These are phyloP conservation scores for Nemotelus nigrinus DNA, from an alignment of 2,888 invertebrate genomes.

Conservation along the genomic window DNA sequence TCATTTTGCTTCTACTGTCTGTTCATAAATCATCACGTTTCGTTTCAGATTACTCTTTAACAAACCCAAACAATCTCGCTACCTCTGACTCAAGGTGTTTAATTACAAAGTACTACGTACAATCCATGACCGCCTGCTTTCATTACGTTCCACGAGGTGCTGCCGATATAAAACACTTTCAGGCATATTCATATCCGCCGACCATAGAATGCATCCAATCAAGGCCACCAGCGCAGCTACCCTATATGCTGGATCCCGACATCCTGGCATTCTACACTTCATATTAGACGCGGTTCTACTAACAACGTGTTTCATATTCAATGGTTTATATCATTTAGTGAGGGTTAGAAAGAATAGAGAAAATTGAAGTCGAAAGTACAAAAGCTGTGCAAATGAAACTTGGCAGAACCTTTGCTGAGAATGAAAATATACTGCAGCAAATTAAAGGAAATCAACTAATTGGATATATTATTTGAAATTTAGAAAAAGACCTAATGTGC, in stretches of 20 bases:
- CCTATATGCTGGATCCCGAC: conserved; percentile 13
- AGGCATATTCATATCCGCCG: conserved; percentile 39
- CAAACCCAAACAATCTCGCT: conserved; percentile 41
- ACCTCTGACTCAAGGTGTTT: conserved; percentile 47
- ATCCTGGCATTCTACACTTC: conserved; percentile 28
- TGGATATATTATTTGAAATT: too few relatives aligned
- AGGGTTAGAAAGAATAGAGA: conserved; percentile 5
- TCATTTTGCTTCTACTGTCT: background rate
- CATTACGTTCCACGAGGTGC: conserved; percentile 42
- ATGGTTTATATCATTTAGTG: conserved; percentile 21
- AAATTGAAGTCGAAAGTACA: conserved; percentile 3
- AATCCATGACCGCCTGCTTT: conserved; percentile 41
- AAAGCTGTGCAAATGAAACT: background rate
- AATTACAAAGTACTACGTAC: conserved; percentile 51
- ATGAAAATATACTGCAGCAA: background rate
- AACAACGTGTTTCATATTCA: conserved; percentile 42
- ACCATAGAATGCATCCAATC: conserved; percentile 47
- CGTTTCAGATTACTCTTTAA: conserved; percentile 50
- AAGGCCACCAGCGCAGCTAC: conserved; percentile 34
- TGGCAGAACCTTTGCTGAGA: conserved; percentile 6
- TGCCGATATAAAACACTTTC: conserved; percentile 34
- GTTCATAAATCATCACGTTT: conserved; percentile 48
- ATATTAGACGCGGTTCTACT: conserved; percentile 13
- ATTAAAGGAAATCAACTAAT: too few relatives aligned
- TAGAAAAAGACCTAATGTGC: too few relatives aligned